Evolutionary conservation across 2,113 vertebrate species (phyloP).

Genomic region (Ptychochromis oligacanthus): DNA sequence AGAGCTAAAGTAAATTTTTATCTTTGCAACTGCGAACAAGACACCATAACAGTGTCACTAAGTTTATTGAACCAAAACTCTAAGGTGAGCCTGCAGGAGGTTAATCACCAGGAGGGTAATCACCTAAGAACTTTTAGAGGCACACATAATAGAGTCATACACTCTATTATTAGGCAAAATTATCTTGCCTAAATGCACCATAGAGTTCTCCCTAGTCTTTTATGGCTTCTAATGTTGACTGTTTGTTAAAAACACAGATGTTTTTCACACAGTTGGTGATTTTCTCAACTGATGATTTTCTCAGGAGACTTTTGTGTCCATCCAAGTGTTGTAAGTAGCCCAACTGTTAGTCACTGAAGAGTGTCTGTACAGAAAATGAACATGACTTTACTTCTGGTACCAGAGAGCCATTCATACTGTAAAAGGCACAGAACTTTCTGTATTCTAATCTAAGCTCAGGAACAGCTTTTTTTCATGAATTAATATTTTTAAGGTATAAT

Average conservation of each 20-base stretch:
- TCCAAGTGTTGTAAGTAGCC: not conserved
- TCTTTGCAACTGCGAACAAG: not conserved
- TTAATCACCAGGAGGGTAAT: not conserved
- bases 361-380: not conserved
- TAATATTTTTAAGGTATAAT: not conserved
- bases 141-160: not conserved
- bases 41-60: not conserved
- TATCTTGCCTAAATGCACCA: not conserved
- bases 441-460: too few species aligned
- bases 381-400: not conserved
- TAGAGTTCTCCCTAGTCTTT: not conserved
- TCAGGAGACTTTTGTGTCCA: constrained; percentile 2
- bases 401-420: not conserved
- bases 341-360: constrained; percentile 3
- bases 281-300: not conserved
- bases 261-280: not conserved
- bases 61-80: not conserved
- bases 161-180: not conserved
- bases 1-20: not conserved
- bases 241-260: constrained; percentile 2
- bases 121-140: not conserved
- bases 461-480: not conserved
- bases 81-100: not conserved
- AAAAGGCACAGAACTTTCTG: not conserved
- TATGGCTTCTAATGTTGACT: not conserved